Evolutionary conservation across 2,797 vertebrate species (phyloP).

Genomic region (Tolypeutes matacus): DNA sequence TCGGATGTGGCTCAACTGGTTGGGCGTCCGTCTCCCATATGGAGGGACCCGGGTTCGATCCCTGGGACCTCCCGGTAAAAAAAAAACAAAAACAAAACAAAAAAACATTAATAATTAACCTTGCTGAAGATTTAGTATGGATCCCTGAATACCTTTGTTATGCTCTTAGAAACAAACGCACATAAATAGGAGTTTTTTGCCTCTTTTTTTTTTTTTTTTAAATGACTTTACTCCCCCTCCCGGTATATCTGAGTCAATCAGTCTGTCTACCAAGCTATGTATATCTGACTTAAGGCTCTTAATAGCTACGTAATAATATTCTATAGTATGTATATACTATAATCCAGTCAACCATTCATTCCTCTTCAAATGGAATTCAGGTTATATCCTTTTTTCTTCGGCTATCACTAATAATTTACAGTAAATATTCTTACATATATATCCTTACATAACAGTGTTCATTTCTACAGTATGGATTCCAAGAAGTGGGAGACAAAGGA

Average conservation of each 20-base stretch:
- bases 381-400: background rate
- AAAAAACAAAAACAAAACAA: too few species aligned
- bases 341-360: background rate
- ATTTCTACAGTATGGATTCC: background rate
- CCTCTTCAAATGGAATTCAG: background rate
- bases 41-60: too few species aligned
- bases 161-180: background rate
- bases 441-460: background rate
- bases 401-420: background rate
- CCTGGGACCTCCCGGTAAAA: too few species aligned
- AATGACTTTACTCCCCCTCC: too few species aligned
- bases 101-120: background rate
- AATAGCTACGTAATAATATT: background rate
- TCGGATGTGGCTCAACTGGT: too few species aligned
- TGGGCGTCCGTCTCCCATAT: too few species aligned
- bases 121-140: background rate
- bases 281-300: background rate
- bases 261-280: background rate
- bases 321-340: background rate
- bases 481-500: background rate
- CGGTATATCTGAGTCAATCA: background rate
- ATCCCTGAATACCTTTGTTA: background rate
- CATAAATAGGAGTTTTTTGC: background rate
- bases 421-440: background rate
- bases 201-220: background rate